Evolutionary conservation across 2,113 vertebrate species (phyloP), one percentile per base, ranked within the genome.

Genomic region (Hyaena hyaena): DNA sequence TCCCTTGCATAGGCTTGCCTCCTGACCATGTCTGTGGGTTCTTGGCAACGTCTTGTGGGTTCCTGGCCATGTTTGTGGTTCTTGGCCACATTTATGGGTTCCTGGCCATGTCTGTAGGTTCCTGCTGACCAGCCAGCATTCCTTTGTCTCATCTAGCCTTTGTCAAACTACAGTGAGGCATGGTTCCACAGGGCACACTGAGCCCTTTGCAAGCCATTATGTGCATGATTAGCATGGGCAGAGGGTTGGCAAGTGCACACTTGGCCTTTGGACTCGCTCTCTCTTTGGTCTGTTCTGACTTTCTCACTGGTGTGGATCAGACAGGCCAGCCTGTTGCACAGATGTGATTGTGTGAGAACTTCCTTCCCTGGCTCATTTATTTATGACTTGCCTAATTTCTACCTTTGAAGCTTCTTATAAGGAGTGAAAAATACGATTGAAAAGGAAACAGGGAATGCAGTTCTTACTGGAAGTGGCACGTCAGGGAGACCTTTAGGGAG

Each of bases 1-100:
- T 94, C 73, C 88, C 19, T 98, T 98, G 96, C 89, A 93, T 88
- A 90, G 96, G 93, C 90, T 95, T 96, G 96, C 96, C 97, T 97
- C 74, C 73, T 28, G 91, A 98, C 97, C 35, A 74, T 0, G 5
- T 74, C 23, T 74, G 35, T 0, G 1, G 23, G 71, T 43, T 74
- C 5, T 11, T 74, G 39, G 71, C 23, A 11, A 74, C 5, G 0
- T 74, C 71, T 71, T 55, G 35, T 0, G 11, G 71, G 71, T 43
- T 74, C 71, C 35, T 43, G 39, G 71, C 35, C 71, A 74, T 0
- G 23, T 74, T 23, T 43, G 10, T 6, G 19, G n/a, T 35, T 69
- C 68, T 33, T 73, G 69, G 69, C 35, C 19, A 73, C 2, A 4
- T 73, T 35, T 39, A 21, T 4, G 2, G 11, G 1, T 74, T 74